Evolutionary conservation across 1,140 invertebrate genomes (phyloP), one percentile per base, ranked within the genome.

Genomic region (Zaprionus africanus): DNA sequence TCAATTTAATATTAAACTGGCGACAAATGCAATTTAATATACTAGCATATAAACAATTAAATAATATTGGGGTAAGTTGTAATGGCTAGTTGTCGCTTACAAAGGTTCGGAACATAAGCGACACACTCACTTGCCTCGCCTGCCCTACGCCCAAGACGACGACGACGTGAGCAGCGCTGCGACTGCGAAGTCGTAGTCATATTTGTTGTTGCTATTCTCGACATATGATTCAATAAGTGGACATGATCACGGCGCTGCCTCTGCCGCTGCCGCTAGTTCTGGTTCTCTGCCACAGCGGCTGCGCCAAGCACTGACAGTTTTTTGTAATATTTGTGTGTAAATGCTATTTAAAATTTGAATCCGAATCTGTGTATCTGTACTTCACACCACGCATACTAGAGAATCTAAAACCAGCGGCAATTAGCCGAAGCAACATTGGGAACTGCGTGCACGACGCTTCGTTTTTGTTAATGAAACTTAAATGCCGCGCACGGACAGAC

Each of bases 191-290:
- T 57, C 24, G 64, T 62, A 81, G 67, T 65, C 68, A 65, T 73
- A 74, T 74, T 90, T 90, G 82, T 92, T 92, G 90, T 92, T 92
- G 90, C 90, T 92, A 92, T 92, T 92, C 86, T 92, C 81, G 83
- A 92, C 83, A 92, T 84, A 92, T 92, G 90, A 92, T 92, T 91
- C 90, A 92, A 91, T 74, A 82, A 82, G 72, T 77, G 79, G 57
- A 67, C 78, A 80, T 46, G 83, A 87, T 86, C 69, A 74, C 70
- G 53, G 60, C 12, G 41, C 70, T 41, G 58, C 54, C 28, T 49
- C 57, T 38, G 49, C 24, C 24, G 19, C 67, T 61, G 24, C 65
- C 65, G 36, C 36, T 34, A 36, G 28, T 24, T 26, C 51, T 51
- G 38, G 38, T 38, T 26, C 41, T 49, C 28, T 49, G 36, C 12